These are phyloP conservation scores for Planiliza haematocheilus DNA, from an alignment of 2,113 vertebrate species.

Conservation along the genomic window DNA sequence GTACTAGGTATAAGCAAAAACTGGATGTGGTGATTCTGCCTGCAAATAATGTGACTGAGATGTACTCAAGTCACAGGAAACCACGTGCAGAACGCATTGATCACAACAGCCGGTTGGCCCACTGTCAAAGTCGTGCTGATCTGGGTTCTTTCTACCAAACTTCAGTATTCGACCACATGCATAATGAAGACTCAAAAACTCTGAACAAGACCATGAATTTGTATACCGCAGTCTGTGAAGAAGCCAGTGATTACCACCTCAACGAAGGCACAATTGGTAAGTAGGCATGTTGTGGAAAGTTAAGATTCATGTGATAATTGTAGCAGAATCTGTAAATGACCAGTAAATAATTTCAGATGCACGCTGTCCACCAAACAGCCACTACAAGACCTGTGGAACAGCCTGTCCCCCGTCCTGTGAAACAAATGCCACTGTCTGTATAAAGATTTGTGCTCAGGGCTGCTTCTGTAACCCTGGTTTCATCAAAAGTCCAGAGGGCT, in stretches of 20 bases:
- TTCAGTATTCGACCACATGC: constrained; percentile 26
- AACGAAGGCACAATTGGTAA: constrained; percentile 7
- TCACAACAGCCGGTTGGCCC: neutral
- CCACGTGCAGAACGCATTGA: neutral
- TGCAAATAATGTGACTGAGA: neutral
- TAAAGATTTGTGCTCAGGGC: constrained; percentile 49
- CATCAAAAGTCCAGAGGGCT: constrained; percentile 24
- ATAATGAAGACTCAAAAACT: constrained; percentile 26
- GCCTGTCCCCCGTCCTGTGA: constrained; percentile 71
- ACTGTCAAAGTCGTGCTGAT: constrained; percentile 9
- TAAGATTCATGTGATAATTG: too few relatives aligned
- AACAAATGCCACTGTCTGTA: constrained; percentile 29
- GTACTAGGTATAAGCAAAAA: constrained; percentile 16
- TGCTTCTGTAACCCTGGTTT: constrained; percentile 50
- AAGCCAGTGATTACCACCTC: neutral
- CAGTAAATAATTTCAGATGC: constrained; percentile 45
- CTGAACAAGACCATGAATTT: neutral
- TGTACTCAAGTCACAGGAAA: neutral
- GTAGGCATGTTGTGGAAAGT: neutral
- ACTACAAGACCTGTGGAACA: constrained; percentile 68
- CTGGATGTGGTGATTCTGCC: neutral
- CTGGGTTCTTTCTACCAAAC: constrained; percentile 56
- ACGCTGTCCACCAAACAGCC: constrained; percentile 70
- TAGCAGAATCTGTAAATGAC: neutral
- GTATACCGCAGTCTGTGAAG: constrained; percentile 33